phyloP scores from a whole-genome alignment of 2,888 invertebrate genomes.

The Coronaproctus castanopsis region DNA sequence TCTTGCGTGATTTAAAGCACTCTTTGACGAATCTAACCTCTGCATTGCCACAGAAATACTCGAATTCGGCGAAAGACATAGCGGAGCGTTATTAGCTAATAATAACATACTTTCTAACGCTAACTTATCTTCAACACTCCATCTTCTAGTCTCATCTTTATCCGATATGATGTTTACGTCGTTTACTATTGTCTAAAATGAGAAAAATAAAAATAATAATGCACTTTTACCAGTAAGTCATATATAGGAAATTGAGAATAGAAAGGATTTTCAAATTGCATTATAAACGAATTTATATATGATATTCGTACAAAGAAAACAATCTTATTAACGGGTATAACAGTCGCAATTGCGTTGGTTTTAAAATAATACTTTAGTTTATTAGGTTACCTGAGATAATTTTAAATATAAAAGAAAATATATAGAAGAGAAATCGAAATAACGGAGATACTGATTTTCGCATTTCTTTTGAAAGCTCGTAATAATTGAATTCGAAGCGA shows the following conservation, averaged over 20 bases:
- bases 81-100: slow-evolving; percentile 61
- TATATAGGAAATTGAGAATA: not conserved
- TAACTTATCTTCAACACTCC: slow-evolving; percentile 55
- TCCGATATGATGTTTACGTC: slow-evolving; percentile 36
- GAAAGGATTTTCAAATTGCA: not conserved
- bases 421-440: too few relatives aligned
- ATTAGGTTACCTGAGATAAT: too few relatives aligned
- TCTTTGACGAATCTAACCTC: slow-evolving; percentile 48
- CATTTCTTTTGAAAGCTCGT: too few relatives aligned
- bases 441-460: too few relatives aligned
- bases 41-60: slow-evolving; percentile 56
- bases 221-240: slow-evolving; percentile 1
- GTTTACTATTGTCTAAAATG: slow-evolving; percentile 37
- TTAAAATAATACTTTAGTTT: too few relatives aligned
- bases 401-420: too few relatives aligned
- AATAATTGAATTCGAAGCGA: too few relatives aligned
- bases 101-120: slow-evolving; percentile 67
- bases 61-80: slow-evolving; percentile 76
- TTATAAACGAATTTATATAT: too few relatives aligned
- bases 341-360: too few relatives aligned
- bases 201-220: slow-evolving; percentile 17
- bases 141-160: slow-evolving; percentile 30
- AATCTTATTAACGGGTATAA: too few relatives aligned
- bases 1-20: slow-evolving; percentile 50
- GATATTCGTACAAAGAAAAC: too few relatives aligned